A percentile compares a stretch with the other conserved stretches of the same genome.
These are phyloP conservation scores for Meloidogyne chitwoodi DNA, from an alignment of 1,140 invertebrate species.

Conservation along the genomic window DNA sequence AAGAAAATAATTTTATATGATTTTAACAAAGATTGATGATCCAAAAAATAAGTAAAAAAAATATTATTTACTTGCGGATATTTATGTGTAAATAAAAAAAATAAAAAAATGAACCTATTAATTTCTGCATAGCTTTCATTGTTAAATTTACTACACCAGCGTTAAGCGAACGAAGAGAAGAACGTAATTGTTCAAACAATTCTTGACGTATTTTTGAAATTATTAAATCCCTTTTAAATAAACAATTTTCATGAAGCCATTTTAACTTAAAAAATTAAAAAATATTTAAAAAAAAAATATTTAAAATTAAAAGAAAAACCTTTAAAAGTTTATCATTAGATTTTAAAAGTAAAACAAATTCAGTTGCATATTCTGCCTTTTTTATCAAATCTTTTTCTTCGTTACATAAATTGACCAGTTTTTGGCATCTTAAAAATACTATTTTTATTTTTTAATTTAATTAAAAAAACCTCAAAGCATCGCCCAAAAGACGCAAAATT, in stretches of 20 bases:
- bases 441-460: too few relatives aligned
- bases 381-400: constrained; percentile 41
- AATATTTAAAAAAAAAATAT: too few relatives aligned
- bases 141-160: neutral
- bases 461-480: constrained; percentile 35
- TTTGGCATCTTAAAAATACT: constrained; percentile 50
- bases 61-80: too few relatives aligned
- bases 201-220: constrained; percentile 24
- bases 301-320: neutral
- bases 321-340: constrained; percentile 39
- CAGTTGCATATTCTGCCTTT: constrained; percentile 34
- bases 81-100: too few relatives aligned
- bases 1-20: too few relatives aligned
- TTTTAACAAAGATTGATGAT: too few relatives aligned
- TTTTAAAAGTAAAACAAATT: constrained; percentile 35
- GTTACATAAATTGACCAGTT: constrained; percentile 31
- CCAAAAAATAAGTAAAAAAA: neutral
- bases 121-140: constrained; percentile 21
- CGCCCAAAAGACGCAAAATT: constrained; percentile 35
- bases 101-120: neutral
- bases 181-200: constrained; percentile 38
- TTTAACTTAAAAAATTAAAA: constrained; percentile 4
- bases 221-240: constrained; percentile 40
- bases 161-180: constrained; percentile 31
- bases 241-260: constrained; percentile 39